Percentiles rank a stretch among this genome's conserved stretches.
These are phyloP conservation scores for Zaprionus vittiger DNA, from an alignment of 1,140 invertebrate species.

Conservation along the genomic window DNA sequence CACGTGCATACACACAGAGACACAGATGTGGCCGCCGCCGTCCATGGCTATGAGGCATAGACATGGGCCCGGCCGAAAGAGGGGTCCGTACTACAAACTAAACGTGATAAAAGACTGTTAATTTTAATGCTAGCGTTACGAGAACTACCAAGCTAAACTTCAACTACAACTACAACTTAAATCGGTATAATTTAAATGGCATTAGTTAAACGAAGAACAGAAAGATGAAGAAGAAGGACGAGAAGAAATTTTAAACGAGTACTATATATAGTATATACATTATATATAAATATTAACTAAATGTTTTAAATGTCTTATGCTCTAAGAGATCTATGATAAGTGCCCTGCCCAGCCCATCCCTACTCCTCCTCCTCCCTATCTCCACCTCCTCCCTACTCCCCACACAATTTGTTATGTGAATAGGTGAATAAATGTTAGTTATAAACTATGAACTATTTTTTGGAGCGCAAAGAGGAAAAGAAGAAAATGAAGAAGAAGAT, in stretches of 20 bases:
- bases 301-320: slow-evolving; percentile 50
- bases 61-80: slow-evolving; percentile 1
- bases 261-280: neutral
- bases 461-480: slow-evolving; percentile 13
- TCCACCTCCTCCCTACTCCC: neutral
- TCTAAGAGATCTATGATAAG: slow-evolving; percentile 19
- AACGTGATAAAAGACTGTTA: slow-evolving; percentile 81
- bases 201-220: neutral
- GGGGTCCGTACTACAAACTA: slow-evolving; percentile 56
- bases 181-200: slow-evolving; percentile 41
- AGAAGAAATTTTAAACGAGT: slow-evolving; percentile 13
- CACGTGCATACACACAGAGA: slow-evolving; percentile 6
- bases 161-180: slow-evolving; percentile 51
- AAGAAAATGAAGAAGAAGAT: neutral
- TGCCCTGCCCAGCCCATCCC: neutral
- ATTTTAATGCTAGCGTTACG: slow-evolving; percentile 47
- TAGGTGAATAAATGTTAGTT: slow-evolving; percentile 40
- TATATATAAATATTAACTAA: slow-evolving; percentile 4
- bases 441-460: slow-evolving; percentile 26
- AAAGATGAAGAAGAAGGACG: slow-evolving; percentile 27
- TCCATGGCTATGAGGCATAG: slow-evolving; percentile 14
- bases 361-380: neutral
- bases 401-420: slow-evolving; percentile 34
- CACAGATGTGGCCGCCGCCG: slow-evolving; percentile 11
- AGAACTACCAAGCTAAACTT: slow-evolving; percentile 27